Conservation (phyloP, 2,797 vertebrate genomes). For the Sardinella longiceps region DNA sequence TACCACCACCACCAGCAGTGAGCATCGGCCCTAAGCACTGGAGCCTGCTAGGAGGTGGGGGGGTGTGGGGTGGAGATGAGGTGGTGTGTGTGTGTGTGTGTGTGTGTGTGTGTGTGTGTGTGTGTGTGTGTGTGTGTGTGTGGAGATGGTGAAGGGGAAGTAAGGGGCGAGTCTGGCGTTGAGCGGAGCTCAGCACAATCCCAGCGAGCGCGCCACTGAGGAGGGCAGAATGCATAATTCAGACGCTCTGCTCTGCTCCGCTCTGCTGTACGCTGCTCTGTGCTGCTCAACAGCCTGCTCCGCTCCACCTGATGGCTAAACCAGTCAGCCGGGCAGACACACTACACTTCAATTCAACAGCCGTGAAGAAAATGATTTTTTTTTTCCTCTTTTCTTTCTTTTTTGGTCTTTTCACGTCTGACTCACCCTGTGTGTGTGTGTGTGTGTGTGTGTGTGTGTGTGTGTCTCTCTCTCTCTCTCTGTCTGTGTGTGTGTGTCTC, state of each 20-base stretch:
- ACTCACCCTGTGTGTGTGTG: not conserved
- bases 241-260: not conserved
- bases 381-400: no score
- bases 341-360: not conserved
- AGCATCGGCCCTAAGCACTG: not conserved
- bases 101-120: no score
- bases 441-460: no score
- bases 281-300: not conserved
- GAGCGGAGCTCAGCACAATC: slow-evolving; percentile 1
- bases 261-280: no score
- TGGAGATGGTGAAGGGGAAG: not conserved
- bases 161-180: not conserved
- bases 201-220: not conserved
- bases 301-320: not conserved
- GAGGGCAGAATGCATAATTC: slow-evolving; percentile 5
- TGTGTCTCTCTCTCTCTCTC: no score
- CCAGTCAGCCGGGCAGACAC: not conserved
- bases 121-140: not conserved
- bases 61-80: not conserved
- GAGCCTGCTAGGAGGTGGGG: not conserved
- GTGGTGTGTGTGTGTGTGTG: not conserved
- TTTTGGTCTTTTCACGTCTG: not conserved
- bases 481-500: no score
- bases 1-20: no score
- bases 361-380: not conserved